Base-by-base conservation (phyloP, 2,797 vertebrate species). In the Sebastes trivittatus region DNA sequence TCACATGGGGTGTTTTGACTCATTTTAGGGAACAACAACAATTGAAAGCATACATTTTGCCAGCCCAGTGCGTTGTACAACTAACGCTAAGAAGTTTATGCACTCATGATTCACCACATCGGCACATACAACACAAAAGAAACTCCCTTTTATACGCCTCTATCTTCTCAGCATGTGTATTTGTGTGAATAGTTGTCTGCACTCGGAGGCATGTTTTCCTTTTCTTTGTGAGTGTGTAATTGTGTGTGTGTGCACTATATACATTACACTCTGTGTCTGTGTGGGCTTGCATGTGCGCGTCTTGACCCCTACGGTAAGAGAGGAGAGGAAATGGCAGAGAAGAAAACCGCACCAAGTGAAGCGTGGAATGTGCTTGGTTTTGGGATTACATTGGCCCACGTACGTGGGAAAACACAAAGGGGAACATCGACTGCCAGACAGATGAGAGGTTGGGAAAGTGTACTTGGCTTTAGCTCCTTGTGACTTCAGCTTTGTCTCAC, bases 311-410 rank as follows among this genome's bases (percentile, higher is more conserved):
- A 22, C 83, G 83, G 79, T 77, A 71, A 81, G 49, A 46, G 32
- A 73, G 55, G 30, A 80, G 74, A 80, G 69, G 62, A 83, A 89
- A 81, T 52, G 34, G 83, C 62, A 85, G 71, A 77, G 42, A 80
- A 80, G 66, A 76, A 88, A 92, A 78, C 62, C 27, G 18, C 84
- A 81, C 22, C 66, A 81, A 89, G 79, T 59, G 71, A 91, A 86
- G 78, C 54, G 36, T 87, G 87, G 89, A 93, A 90, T 92, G 85
- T 80, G 80, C 87, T 87, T 81, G 76, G 87, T 86, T 79, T 86
- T 65, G 78, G 87, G 87, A 90, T 93, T 84, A 87, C 77, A 81
- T 46, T 77, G 86, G 82, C 75, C 77, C 29, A 29, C 73, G 80
- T 84, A 83, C 82, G 83, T 79, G 73, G 75, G 83, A 78, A 89